phyloP scores from a whole-genome alignment of 2,797 vertebrate species.

The Emys orbicularis region DNA sequence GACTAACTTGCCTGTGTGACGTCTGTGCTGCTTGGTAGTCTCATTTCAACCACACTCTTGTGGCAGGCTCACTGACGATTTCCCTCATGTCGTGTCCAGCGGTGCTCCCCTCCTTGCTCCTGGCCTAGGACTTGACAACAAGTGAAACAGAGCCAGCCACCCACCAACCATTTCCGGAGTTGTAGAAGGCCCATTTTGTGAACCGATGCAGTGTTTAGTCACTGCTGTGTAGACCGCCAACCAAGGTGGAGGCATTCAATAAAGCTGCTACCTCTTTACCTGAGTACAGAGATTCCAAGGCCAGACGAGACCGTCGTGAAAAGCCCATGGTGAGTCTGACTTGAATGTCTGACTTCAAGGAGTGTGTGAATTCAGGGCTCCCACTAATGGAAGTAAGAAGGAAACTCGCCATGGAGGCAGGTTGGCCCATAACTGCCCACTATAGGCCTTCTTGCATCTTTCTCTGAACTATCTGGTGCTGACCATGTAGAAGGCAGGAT shows the following conservation, averaged over 20 bases:
- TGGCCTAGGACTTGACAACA: too few relatives aligned
- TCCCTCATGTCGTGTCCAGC: too few relatives aligned
- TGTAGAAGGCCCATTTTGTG: background rate
- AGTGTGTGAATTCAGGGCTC: background rate
- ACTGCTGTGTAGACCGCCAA: background rate
- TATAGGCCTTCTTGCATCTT: background rate
- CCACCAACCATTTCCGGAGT: background rate
- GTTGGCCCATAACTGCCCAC: background rate
- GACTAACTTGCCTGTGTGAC: background rate
- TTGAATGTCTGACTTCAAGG: background rate
- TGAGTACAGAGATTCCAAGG: fast-evolving
- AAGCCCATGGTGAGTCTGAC: background rate
- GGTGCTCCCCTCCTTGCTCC: too few relatives aligned
- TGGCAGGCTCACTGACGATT: background rate
- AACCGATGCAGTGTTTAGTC: background rate
- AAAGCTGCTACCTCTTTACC: background rate
- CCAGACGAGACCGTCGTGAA: background rate
- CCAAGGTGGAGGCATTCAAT: background rate
- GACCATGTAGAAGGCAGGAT: background rate
- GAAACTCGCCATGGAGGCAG: background rate
- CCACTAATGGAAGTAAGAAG: background rate
- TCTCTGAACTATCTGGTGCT: background rate
- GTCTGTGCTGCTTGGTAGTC: background rate
- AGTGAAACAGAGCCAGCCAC: background rate
- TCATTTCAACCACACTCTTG: background rate